Conservation (phyloP, 2,113 vertebrate species). For the Stomatorhinus ivindoensis region DNA sequence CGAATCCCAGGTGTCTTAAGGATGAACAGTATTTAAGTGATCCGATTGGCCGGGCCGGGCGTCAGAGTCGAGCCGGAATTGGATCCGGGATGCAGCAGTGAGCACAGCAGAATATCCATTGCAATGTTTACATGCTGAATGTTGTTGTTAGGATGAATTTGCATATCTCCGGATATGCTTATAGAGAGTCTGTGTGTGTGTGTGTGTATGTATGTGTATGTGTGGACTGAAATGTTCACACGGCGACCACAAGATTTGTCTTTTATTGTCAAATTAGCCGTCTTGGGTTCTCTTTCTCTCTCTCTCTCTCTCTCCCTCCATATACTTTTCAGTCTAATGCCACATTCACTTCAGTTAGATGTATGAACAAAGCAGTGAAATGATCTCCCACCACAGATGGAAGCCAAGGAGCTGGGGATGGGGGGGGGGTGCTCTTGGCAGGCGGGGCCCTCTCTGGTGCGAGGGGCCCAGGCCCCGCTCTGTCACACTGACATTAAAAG, state of each 20-base stretch:
- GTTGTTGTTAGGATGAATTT: not conserved
- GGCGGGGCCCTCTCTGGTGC: not conserved
- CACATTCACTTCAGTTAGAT: not conserved
- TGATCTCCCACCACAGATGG: not conserved
- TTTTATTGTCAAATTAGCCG: not conserved
- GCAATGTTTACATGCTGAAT: conserved; percentile 1
- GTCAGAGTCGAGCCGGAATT: conserved; percentile 21
- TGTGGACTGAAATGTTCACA: not conserved
- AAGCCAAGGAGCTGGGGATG: not conserved
- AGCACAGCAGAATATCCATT: conserved; percentile 22
- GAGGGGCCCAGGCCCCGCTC: not conserved
- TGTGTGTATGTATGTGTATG: not conserved
- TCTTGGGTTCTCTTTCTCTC: not conserved
- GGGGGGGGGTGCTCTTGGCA: not conserved
- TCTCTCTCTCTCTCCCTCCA: not conserved
- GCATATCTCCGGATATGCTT: not conserved
- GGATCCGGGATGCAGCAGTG: conserved; percentile 33
- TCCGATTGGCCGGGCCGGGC: not conserved
- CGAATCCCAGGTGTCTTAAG: conserved; percentile 28
- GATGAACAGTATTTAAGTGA: conserved; percentile 27
- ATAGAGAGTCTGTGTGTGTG: not conserved
- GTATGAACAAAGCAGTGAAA: not conserved
- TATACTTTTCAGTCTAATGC: not conserved
- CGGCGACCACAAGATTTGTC: not conserved
- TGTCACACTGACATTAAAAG: not conserved